Evolutionary conservation across 2,113 vertebrate species (phyloP).

Genomic region (Cryptomyrus ogoouensis): DNA sequence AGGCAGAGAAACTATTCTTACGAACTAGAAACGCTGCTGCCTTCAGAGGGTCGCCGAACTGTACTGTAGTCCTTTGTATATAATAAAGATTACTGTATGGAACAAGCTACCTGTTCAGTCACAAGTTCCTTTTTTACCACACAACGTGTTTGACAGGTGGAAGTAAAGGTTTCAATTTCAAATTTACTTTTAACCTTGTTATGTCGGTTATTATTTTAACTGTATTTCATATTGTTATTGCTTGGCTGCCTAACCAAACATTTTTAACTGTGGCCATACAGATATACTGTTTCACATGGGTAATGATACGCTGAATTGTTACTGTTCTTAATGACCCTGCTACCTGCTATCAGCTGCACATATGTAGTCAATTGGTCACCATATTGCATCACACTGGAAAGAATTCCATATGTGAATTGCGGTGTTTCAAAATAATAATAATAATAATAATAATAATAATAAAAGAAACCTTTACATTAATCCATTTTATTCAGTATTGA

Average conservation of each 20-base stretch:
- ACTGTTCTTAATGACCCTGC: not conserved
- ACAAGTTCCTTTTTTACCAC: not conserved
- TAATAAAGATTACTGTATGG: slow-evolving; percentile 85
- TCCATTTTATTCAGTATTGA: not conserved
- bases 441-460: too few relatives aligned
- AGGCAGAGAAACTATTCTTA: slow-evolving; percentile 29
- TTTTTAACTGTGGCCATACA: not conserved
- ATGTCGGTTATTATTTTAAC: not conserved
- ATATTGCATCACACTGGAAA: not conserved
- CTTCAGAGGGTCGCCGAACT: slow-evolving; percentile 49
- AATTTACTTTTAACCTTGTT: not conserved
- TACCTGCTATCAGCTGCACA: not conserved
- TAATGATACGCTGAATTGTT: not conserved
- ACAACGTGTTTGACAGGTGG: not conserved
- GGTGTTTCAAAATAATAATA: not conserved
- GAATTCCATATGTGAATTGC: not conserved
- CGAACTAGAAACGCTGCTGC: slow-evolving; percentile 32
- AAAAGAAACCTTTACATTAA: not conserved
- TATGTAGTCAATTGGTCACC: not conserved
- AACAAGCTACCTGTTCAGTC: slow-evolving; percentile 52
- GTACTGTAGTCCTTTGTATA: slow-evolving; percentile 90
- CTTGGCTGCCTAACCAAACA: not conserved
- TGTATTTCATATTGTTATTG: not conserved
- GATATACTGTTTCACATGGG: not conserved
- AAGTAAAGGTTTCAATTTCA: not conserved